Percentiles rank a stretch among this genome's conserved stretches.
Conservation (phyloP, 2,888 invertebrate species). For the Elgonia sp. region DNA sequence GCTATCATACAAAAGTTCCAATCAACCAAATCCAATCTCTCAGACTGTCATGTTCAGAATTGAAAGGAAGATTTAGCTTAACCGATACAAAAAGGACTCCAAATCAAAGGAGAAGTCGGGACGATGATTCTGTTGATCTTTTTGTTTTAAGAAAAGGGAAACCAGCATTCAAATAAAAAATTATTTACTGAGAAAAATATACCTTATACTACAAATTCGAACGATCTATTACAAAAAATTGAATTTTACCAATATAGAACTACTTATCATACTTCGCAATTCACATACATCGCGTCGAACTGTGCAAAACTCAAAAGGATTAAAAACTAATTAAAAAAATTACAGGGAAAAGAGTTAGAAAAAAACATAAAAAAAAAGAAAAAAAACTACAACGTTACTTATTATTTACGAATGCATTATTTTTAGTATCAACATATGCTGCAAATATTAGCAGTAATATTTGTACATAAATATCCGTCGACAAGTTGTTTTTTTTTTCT, state of each 20-base stretch:
- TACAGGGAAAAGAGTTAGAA: neutral
- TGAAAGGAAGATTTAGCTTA: neutral
- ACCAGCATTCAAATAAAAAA: conserved; percentile 53
- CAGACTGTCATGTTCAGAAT: conserved; percentile 11
- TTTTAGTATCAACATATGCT: neutral
- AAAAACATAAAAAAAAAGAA: conserved; percentile 33
- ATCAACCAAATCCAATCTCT: conserved; percentile 46
- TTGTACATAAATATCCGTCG: conserved; percentile 34
- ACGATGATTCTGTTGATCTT: no score
- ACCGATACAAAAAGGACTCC: no score
- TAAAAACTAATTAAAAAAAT: no score
- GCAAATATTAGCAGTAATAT: conserved; percentile 41
- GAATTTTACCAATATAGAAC: conserved; percentile 58
- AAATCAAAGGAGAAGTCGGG: no score
- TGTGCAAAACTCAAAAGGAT: conserved; percentile 20
- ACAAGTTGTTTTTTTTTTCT: conserved; percentile 3
- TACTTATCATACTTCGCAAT: conserved; percentile 60
- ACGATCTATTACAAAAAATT: conserved; percentile 61
- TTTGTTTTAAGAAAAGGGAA: neutral
- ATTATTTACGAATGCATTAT: conserved; percentile 39
- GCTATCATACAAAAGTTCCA: conserved; percentile 36
- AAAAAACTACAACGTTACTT: conserved; percentile 34
- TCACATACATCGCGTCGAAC: conserved; percentile 63
- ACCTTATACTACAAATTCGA: conserved; percentile 57
- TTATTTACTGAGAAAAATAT: conserved; percentile 68